A percentile compares a stretch with the other conserved stretches of the same genome.
Conservation (phyloP, 2,113 vertebrate species). For the Dinomys branickii region DNA sequence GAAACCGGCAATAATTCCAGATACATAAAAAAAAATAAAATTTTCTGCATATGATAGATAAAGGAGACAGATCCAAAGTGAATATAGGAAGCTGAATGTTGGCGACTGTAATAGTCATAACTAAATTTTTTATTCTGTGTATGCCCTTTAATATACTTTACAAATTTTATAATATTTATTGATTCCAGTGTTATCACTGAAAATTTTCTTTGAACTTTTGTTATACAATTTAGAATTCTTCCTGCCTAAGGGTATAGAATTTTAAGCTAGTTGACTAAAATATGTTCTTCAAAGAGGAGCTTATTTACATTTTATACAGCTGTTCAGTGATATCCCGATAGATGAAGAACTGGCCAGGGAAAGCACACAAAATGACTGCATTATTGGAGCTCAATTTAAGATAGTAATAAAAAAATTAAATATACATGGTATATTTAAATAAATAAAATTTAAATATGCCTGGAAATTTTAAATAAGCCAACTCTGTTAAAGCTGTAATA, state of each 20-base stretch:
- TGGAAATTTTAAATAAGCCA: no score
- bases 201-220: constrained; percentile 56
- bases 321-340: background rate
- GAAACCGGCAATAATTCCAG: background rate
- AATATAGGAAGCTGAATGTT: background rate
- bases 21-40: background rate
- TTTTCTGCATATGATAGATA: background rate
- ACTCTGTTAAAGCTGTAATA: background rate
- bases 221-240: background rate
- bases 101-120: background rate
- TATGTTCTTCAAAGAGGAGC: constrained; percentile 54
- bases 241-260: constrained; percentile 35
- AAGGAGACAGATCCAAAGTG: background rate
- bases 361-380: background rate
- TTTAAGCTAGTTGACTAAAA: constrained; percentile 48
- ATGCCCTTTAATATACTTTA: background rate
- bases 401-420: background rate
- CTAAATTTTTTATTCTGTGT: background rate
- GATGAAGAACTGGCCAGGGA: background rate
- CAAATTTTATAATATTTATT: background rate
- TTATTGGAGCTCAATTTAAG: background rate
- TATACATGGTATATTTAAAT: background rate
- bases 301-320: constrained; percentile 38
- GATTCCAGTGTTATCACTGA: background rate
- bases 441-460: no score